Base-by-base conservation (phyloP, 2,113 vertebrate species). In the Nettapus auritus region DNA sequence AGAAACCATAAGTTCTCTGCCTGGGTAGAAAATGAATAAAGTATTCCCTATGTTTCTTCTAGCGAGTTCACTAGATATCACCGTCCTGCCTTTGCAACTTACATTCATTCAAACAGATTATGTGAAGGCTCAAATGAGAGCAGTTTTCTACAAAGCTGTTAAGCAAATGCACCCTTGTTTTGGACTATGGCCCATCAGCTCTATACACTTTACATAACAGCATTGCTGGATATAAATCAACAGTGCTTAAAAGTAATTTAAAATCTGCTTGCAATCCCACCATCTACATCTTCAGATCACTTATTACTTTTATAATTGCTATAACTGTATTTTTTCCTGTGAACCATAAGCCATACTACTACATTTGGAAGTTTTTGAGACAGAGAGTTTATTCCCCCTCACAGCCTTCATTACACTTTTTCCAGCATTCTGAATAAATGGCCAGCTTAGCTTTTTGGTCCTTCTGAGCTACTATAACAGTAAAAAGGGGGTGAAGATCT, bases 281-380 rank as follows among this genome's bases (percentile, higher is more conserved):
- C 90, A 31, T 57, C 67, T 75, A 67, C 36, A 92, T 75, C 31
- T 71, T 56, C 28, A n/a, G 55, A 74, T 70, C 59, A 68, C 19
- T 74, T 62, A 53, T 67, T 64, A 48, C 34, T 73, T 50, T 25
- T 80, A 79, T 29, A 59, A 42, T 70, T 78, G 36, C 85, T 62
- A 66, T 22, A 66, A 81, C 34, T 52, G 46, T 90, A 68, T 64
- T 80, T 92, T 57, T 76, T 71, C 66, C 50, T 42, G 73, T 57
- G 90, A 9, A 11, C 86, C 70, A 96, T 82, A 84, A 88, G 67
- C 92, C 74, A 93, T 66, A 79, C 70, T 90, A 91, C 78, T 60
- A 50, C 85, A 96, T 97, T 97, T 88, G 52, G 76, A 96, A 83
- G 71, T 89, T 91, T 92, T 76, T 94, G 63, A 84, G 57, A 62